Evolutionary conservation across 2,113 vertebrate genomes (phyloP).

Genomic region (Cryptomyrus ogoouensis): DNA sequence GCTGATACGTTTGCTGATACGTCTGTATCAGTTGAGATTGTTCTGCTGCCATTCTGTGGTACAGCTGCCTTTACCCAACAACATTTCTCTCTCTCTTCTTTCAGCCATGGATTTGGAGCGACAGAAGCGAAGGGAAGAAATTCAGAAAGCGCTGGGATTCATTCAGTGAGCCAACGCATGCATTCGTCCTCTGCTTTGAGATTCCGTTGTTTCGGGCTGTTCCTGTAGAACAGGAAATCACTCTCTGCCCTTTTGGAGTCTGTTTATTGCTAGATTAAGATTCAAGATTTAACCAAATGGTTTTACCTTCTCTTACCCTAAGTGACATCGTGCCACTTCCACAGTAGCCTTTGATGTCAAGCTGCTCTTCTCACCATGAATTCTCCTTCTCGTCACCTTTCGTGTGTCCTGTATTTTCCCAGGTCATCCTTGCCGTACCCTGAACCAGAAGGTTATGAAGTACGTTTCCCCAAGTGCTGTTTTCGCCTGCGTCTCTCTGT

Average conservation of each 20-base stretch:
- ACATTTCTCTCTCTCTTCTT: background rate
- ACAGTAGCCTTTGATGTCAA: background rate
- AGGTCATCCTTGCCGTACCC: background rate
- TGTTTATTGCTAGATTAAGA: background rate
- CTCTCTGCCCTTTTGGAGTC: background rate
- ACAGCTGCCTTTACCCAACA: background rate
- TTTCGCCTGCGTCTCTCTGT: background rate
- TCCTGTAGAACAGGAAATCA: background rate
- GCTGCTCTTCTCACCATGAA: background rate
- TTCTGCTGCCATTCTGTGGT: background rate
- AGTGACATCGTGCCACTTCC: background rate
- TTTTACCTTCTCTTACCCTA: background rate
- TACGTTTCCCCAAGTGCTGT: slow-evolving; percentile 35
- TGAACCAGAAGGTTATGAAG: slow-evolving; percentile 77
- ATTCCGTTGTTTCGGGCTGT: background rate
- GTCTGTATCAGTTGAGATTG: background rate
- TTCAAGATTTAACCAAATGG: background rate
- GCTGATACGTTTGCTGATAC: background rate
- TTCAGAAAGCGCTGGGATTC: slow-evolving; percentile 92
- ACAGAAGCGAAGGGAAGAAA: slow-evolving; percentile 89
- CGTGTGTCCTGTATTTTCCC: background rate
- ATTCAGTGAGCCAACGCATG: slow-evolving; percentile 78
- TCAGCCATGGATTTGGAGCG: slow-evolving; percentile 76
- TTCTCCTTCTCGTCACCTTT: background rate
- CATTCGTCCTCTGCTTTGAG: background rate